phyloP scores from a whole-genome alignment of 2,113 vertebrate genomes.

The Burhinus oedicnemus region DNA sequence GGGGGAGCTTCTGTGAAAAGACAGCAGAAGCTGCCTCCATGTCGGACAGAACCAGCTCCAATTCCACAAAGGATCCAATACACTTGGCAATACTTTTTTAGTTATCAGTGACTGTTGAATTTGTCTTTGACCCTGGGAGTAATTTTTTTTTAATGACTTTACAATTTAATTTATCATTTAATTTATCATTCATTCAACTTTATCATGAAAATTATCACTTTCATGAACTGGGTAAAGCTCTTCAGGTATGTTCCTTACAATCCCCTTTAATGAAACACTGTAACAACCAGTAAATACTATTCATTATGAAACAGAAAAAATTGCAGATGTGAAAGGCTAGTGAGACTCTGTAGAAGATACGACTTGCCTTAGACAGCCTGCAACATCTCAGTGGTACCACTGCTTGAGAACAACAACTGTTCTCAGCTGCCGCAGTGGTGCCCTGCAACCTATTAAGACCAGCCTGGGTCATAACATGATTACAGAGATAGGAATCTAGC shows the following conservation, averaged over 20 bases:
- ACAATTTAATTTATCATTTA: background rate
- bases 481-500: background rate
- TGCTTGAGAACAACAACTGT: background rate
- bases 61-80: background rate
- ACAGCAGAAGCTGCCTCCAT: background rate
- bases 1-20: background rate
- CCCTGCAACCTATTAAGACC: background rate
- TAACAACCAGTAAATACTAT: background rate
- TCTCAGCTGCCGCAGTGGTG: fast-evolving
- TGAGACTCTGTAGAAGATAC: background rate
- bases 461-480: background rate
- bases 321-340: background rate
- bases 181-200: background rate
- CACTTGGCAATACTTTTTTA: background rate
- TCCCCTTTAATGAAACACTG: fast-evolving
- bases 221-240: background rate
- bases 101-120: background rate
- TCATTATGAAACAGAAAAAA: background rate
- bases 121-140: background rate
- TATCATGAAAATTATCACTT: background rate
- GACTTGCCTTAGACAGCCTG: background rate
- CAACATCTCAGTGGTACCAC: background rate
- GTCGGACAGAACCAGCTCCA: background rate
- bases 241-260: background rate
- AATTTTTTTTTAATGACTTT: background rate